Conservation (phyloP, 2,888 invertebrate genomes). For the Aproaerema taeniolella region DNA sequence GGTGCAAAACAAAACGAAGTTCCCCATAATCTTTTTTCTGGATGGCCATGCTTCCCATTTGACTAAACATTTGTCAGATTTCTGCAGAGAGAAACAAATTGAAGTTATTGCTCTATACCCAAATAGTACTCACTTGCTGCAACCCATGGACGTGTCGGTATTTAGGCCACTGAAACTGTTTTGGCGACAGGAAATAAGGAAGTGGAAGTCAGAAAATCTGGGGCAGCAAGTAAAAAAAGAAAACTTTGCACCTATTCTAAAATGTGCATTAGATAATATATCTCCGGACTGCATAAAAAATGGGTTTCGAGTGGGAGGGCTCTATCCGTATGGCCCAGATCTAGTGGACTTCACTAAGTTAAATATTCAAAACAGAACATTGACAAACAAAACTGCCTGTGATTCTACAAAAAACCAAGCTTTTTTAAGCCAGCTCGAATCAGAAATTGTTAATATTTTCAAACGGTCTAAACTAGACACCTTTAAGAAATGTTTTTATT, state of each 20-base stretch:
- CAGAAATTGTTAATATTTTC: constrained; percentile 1
- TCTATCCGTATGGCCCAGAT: constrained; percentile 16
- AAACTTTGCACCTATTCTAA: neutral
- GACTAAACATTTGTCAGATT: constrained; percentile 12
- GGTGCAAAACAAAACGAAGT: constrained; percentile 10
- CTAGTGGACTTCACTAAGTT: constrained; percentile 10
- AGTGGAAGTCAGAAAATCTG: constrained; percentile 1
- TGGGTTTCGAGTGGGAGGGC: constrained; percentile 15
- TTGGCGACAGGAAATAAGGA: neutral
- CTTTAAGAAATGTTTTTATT: constrained; percentile 4
- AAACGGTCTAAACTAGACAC: constrained; percentile 2
- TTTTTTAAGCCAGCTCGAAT: neutral
- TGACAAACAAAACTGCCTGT: neutral
- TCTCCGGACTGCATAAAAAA: constrained; percentile 12
- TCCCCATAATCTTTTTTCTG: constrained; percentile 15
- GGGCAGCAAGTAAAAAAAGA: no score
- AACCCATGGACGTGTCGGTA: constrained; percentile 18
- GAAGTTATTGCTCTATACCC: constrained; percentile 15
- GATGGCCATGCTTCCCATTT: constrained; percentile 15
- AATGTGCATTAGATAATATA: neutral
- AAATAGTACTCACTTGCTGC: no score
- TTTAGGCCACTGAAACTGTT: constrained; percentile 10
- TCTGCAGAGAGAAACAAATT: constrained; percentile 16
- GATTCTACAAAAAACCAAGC: neutral
- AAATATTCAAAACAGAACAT: constrained; percentile 1